A percentile compares a stretch with the other conserved stretches of the same genome.
Conservation (phyloP, 1,140 invertebrate species). For the Andricus grossulariae region DNA sequence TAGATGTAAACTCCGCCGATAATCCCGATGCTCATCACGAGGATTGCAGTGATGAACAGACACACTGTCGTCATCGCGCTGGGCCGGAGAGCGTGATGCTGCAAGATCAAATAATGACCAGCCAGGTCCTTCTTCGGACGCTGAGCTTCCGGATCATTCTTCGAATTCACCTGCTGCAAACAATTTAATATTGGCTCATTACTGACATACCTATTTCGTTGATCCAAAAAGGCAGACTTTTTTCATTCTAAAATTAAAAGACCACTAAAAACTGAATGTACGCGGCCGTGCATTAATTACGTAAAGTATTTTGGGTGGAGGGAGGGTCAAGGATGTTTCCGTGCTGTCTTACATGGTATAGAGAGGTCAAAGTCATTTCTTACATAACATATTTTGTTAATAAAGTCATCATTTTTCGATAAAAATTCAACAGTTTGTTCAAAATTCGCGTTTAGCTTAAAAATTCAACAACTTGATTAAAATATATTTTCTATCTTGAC, state of each 20-base stretch:
- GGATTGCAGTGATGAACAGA: slow-evolving; percentile 83
- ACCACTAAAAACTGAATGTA: rapidly evolving
- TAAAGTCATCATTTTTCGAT: too few relatives aligned
- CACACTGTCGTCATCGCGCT: slow-evolving; percentile 81
- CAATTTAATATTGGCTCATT: neutral
- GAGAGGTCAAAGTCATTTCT: too few relatives aligned
- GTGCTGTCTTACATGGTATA: too few relatives aligned
- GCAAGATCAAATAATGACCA: slow-evolving; percentile 63
- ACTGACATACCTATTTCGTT: too few relatives aligned
- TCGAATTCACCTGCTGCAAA: slow-evolving; percentile 57
- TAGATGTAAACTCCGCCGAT: slow-evolving; percentile 87
- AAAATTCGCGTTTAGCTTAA: neutral
- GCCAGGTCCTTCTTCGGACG: slow-evolving; percentile 51
- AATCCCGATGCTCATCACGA: slow-evolving; percentile 85
- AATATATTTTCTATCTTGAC: neutral
- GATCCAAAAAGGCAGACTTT: too few relatives aligned
- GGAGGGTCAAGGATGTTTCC: too few relatives aligned
- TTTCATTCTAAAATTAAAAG: too few relatives aligned
- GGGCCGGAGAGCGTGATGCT: slow-evolving; percentile 68
- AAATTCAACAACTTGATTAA: neutral
- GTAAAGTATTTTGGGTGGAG: too few relatives aligned
- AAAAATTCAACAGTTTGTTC: too few relatives aligned
- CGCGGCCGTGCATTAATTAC: too few relatives aligned
- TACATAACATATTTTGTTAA: too few relatives aligned
- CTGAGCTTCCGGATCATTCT: slow-evolving; percentile 69